These are phyloP conservation scores for Tinamus guttatus DNA, from an alignment of 2,113 vertebrate genomes.

Conservation along the genomic window DNA sequence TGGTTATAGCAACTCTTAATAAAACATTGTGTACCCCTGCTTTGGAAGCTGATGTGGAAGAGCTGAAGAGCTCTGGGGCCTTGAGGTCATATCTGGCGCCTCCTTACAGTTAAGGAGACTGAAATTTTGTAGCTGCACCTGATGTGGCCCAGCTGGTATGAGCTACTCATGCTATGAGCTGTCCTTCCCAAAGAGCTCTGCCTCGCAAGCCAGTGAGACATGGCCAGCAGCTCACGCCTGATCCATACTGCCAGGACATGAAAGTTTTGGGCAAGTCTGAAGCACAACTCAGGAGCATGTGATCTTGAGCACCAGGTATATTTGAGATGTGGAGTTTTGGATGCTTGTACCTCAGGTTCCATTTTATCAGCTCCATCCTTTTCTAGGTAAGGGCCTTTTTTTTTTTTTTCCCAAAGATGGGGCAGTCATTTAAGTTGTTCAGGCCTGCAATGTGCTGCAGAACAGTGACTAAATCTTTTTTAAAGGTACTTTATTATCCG, in stretches of 20 bases:
- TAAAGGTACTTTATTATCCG: no score
- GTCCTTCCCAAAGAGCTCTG: not conserved
- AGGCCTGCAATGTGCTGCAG: not conserved
- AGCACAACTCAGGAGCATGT: not conserved
- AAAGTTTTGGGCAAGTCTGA: not conserved
- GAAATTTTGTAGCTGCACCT: not conserved
- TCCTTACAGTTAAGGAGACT: not conserved
- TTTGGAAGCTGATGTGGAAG: not conserved
- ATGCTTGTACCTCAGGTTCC: not conserved
- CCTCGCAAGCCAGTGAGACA: not conserved
- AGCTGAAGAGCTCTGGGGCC: not conserved
- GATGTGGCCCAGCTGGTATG: not conserved
- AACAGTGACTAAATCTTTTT: not conserved
- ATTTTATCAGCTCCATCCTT: not conserved
- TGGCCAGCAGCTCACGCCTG: not conserved
- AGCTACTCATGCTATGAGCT: accelerated
- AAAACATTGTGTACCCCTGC: not conserved
- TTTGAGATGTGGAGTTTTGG: not conserved
- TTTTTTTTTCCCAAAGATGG: not conserved
- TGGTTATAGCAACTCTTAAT: not conserved
- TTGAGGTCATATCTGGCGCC: not conserved
- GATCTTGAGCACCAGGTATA: not conserved
- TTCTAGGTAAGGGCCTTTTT: not conserved
- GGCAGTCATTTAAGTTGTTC: not conserved
- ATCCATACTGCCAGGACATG: not conserved